These are phyloP conservation scores for Coreoperca whiteheadi DNA, from an alignment of 2,113 vertebrate species.

Conservation along the genomic window DNA sequence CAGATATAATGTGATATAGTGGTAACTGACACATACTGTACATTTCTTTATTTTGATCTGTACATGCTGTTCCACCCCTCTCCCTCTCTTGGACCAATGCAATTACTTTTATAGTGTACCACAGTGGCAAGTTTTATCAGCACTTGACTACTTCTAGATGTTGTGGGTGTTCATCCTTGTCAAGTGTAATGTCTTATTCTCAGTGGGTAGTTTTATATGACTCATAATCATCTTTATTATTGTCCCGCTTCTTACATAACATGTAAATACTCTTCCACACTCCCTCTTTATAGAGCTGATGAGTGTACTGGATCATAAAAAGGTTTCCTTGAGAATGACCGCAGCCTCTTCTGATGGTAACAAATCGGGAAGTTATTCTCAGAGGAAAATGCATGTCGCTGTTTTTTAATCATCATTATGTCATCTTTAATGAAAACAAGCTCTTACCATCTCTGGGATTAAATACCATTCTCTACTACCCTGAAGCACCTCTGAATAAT, in stretches of 20 bases:
- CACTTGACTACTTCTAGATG: background rate
- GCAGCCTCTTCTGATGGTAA: background rate
- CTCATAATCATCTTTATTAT: slow-evolving; percentile 14
- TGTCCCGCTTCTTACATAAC: slow-evolving; percentile 13
- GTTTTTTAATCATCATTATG: background rate
- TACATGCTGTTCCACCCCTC: background rate
- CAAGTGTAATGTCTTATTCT: slow-evolving; percentile 20
- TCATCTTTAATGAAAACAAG: slow-evolving; percentile 1
- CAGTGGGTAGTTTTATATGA: slow-evolving; percentile 11
- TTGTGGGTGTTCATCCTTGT: slow-evolving; percentile 22
- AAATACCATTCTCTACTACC: background rate
- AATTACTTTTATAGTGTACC: slow-evolving; percentile 1
- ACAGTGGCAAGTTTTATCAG: background rate
- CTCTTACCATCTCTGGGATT: background rate
- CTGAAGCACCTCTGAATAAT: background rate
- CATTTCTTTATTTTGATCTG: background rate
- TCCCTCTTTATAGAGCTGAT: background rate
- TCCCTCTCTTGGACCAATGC: background rate
- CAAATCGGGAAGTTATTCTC: background rate
- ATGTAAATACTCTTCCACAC: background rate
- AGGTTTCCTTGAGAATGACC: background rate
- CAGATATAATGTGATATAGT: background rate
- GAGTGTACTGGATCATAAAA: background rate
- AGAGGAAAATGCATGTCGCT: background rate
- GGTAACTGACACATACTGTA: background rate